Evolutionary conservation across 1,140 invertebrate genomes (phyloP), one percentile per base, ranked within the genome.

Genomic region (Drosophila prosaltans): DNA sequence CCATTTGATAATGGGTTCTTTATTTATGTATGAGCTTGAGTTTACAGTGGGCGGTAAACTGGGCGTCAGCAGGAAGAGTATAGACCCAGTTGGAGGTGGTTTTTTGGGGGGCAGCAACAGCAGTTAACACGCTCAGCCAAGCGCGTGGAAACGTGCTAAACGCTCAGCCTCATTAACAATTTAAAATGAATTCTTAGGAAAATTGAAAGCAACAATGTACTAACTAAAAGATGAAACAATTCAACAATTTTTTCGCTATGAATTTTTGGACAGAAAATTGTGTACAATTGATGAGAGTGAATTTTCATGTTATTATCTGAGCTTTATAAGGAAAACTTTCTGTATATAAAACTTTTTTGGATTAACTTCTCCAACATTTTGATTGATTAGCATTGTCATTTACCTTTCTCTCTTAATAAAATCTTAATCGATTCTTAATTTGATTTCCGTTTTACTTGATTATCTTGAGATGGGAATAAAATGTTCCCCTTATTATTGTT

Each of bases 1-100:
- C 69, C 82, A 85, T 86, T 86, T 86, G 83, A 86, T 86, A 86
- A 88, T 86, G 83, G 82, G 64, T 81, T 74, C 67, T 64, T 85
- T 76, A 79, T 85, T 86, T 81, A 86, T 85, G 75, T 85, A 81
- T 79, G 79, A 79, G 65, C 68, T 45, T 70, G 69, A 32, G 51
- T 66, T 54, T 70, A 69, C 51, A 39, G 59, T 28, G n/a, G 64
- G 51, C 51, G 59, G 69, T 36, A 48, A 16, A 28, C 8, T 16
- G 24, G 51, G 45, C n/a, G 21, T 30, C 28, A 30, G 28, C 2
- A 30, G 28, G 28, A 30, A 30, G 28, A 30, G 28, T 30, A 30
- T 30, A 30, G 55, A 21, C 5, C 10, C 2, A 40, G 54, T 3
- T 26, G 21, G 2, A 7, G 60, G 28, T 24, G 21, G 16, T 40